phyloP scores from a whole-genome alignment of 2,797 vertebrate genomes.

The Bradypodion ventrale region DNA sequence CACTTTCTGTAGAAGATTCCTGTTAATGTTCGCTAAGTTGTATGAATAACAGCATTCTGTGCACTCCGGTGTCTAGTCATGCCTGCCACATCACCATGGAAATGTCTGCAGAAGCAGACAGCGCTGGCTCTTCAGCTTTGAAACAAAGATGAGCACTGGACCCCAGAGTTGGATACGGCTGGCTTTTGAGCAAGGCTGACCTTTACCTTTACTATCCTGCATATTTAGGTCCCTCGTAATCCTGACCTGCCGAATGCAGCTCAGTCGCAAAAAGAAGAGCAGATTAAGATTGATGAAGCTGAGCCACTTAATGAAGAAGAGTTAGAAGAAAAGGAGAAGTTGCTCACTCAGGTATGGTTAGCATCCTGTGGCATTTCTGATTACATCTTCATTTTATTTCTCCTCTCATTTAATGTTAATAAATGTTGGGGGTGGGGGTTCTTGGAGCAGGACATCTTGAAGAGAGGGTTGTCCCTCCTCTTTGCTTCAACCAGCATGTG shows the following conservation, averaged over 20 bases:
- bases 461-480: no score
- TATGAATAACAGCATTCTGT: neutral
- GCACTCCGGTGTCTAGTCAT: no score
- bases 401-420: neutral
- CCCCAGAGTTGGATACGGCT: no score
- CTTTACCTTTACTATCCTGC: constrained; percentile 18
- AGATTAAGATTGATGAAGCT: constrained; percentile 96
- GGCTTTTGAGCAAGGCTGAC: no score
- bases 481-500: no score
- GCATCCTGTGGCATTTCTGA: neutral
- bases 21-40: neutral
- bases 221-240: constrained; percentile 91
- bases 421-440: no score
- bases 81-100: no score
- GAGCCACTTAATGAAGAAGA: constrained; percentile 96
- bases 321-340: constrained; percentile 96
- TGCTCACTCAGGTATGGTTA: constrained; percentile 89
- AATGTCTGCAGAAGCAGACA: no score
- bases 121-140: no score
- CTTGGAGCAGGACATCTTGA: no score
- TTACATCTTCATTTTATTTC: neutral
- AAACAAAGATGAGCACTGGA: no score
- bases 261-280: constrained; percentile 95
- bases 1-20: neutral
- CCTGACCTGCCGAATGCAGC: constrained; percentile 94